Conservation (phyloP, 1,140 invertebrate species). For the Agrilus planipennis region DNA sequence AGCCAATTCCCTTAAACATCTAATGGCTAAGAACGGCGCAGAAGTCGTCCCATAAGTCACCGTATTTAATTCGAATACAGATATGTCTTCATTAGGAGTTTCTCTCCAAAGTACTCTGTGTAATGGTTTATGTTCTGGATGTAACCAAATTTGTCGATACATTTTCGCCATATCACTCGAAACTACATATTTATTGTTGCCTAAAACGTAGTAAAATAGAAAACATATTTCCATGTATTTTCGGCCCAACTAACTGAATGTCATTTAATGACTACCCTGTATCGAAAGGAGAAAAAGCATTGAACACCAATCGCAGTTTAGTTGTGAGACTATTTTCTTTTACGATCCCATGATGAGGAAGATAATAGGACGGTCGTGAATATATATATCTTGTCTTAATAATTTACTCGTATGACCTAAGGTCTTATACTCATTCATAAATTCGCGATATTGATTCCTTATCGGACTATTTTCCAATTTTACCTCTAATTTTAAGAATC, state of each 20-base stretch:
- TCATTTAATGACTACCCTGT: slow-evolving; percentile 32
- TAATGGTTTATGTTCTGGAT: not conserved
- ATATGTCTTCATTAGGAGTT: slow-evolving; percentile 4
- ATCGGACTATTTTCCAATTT: slow-evolving; percentile 14
- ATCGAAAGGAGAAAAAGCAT: slow-evolving; percentile 23
- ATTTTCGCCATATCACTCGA: not conserved
- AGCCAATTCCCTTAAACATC: slow-evolving; percentile 12
- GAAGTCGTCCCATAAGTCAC: slow-evolving; percentile 13
- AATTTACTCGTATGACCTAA: slow-evolving; percentile 17
- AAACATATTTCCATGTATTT: slow-evolving; percentile 28
- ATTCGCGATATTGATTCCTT: slow-evolving; percentile 18
- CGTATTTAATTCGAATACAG: slow-evolving; percentile 11
- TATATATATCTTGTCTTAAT: slow-evolving; percentile 5
- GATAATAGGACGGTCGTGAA: slow-evolving; percentile 17
- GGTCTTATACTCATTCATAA: slow-evolving; percentile 25
- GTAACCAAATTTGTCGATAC: not conserved
- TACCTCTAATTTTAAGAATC: slow-evolving; percentile 18
- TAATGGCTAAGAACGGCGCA: slow-evolving; percentile 17
- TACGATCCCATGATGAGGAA: slow-evolving; percentile 34
- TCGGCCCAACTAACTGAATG: slow-evolving; percentile 25
- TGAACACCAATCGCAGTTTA: slow-evolving; percentile 32
- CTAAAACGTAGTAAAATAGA: slow-evolving; percentile 23
- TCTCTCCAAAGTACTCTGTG: slow-evolving; percentile 27
- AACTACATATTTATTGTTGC: slow-evolving; percentile 10
- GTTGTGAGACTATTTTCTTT: slow-evolving; percentile 23